Percentiles rank a stretch among this genome's conserved stretches.
These are phyloP conservation scores for Engraulis encrasicolus DNA, from an alignment of 2,113 vertebrate species.

Conservation along the genomic window DNA sequence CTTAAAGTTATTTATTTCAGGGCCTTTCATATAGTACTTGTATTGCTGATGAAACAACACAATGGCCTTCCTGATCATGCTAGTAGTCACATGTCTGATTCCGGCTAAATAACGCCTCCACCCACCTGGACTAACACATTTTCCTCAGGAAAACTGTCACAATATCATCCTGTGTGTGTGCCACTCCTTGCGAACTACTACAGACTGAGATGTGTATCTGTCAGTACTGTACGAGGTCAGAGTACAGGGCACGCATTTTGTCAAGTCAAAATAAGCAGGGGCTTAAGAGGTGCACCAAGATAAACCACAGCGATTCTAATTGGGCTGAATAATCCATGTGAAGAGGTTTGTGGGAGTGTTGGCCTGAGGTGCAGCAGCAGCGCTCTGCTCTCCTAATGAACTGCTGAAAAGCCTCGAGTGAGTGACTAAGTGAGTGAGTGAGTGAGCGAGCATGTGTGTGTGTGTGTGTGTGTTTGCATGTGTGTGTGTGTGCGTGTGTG, in stretches of 20 bases:
- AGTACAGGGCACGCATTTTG: background rate
- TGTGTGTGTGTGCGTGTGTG: background rate
- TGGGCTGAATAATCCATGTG: background rate
- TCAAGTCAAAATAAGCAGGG: background rate
- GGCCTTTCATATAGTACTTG: too few species aligned
- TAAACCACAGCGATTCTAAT: background rate
- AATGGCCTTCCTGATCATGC: too few species aligned
- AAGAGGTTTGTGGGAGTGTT: background rate
- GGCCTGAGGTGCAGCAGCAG: background rate
- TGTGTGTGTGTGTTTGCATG: too few species aligned
- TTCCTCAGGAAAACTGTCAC: too few species aligned
- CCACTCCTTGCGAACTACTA: too few species aligned
- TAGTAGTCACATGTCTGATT: too few species aligned
- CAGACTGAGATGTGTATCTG: background rate
- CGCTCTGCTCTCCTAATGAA: background rate
- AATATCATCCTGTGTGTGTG: too few species aligned
- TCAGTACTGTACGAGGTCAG: background rate
- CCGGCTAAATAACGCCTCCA: too few species aligned
- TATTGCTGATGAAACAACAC: too few species aligned
- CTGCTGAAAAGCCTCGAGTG: background rate
- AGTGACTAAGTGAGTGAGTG: too few species aligned
- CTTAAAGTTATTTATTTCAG: too few species aligned
- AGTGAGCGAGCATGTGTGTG: background rate
- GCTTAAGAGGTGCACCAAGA: background rate
- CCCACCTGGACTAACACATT: too few species aligned